These are phyloP conservation scores for Taurulus bubalis DNA, from an alignment of 2,113 vertebrate species.

Conservation along the genomic window DNA sequence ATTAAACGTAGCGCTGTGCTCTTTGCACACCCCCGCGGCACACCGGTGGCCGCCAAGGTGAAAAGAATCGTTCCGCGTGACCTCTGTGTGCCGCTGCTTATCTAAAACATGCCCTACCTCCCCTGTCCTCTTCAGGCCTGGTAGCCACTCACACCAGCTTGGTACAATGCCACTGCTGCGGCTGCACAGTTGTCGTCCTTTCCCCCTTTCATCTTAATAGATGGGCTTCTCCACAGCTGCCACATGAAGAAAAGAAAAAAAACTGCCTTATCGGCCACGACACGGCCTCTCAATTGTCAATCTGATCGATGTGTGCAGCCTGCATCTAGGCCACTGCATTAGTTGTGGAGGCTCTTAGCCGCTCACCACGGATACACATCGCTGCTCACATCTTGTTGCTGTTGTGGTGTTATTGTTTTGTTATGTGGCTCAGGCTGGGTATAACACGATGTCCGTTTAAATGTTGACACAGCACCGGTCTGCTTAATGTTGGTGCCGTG, in stretches of 20 bases:
- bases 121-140: slow-evolving; percentile 1
- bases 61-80: slow-evolving; percentile 49
- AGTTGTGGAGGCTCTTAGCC: slow-evolving; percentile 45
- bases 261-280: slow-evolving; percentile 43
- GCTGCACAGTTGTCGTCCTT: slow-evolving; percentile 19
- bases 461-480: slow-evolving; percentile 28
- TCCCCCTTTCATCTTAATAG: slow-evolving; percentile 53
- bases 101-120: slow-evolving; percentile 38
- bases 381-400: slow-evolving; percentile 60
- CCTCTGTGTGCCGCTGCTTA: slow-evolving; percentile 50
- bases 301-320: slow-evolving; percentile 71
- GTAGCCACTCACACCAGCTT: slow-evolving; percentile 16
- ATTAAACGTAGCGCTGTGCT: slow-evolving; percentile 13
- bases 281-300: slow-evolving; percentile 66
- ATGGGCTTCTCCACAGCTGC: slow-evolving; percentile 31
- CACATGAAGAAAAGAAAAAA: slow-evolving; percentile 13
- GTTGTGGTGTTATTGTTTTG: slow-evolving; percentile 63
- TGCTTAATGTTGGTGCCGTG: slow-evolving; percentile 29
- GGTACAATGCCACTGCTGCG: slow-evolving; percentile 3
- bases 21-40: slow-evolving; percentile 18
- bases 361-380: slow-evolving; percentile 59
- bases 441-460: slow-evolving; percentile 48
- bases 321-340: slow-evolving; percentile 71
- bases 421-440: slow-evolving; percentile 45
- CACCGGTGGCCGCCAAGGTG: slow-evolving; percentile 43